phyloP scores from a whole-genome alignment of 2,113 vertebrate species.

The Tichodroma muraria region DNA sequence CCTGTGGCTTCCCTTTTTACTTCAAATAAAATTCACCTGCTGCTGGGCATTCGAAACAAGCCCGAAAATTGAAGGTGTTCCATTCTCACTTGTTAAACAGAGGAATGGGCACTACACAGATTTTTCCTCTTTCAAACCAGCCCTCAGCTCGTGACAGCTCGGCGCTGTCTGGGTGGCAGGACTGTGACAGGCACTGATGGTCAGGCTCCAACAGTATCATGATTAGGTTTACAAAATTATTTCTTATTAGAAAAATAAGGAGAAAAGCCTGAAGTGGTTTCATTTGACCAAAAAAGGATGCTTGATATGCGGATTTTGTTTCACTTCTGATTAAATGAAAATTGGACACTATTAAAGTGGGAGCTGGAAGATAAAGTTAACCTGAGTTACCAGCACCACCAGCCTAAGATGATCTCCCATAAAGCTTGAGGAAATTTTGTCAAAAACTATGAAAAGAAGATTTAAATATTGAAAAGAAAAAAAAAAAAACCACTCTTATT shows the following conservation, averaged over 20 bases:
- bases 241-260: not conserved
- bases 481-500: not conserved
- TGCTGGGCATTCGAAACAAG: not conserved
- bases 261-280: not conserved
- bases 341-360: not conserved
- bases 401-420: not conserved
- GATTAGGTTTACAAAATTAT: not conserved
- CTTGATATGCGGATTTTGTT: not conserved
- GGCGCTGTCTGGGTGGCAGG: not conserved
- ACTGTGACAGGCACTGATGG: not conserved
- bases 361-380: not conserved
- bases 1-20: fast-evolving
- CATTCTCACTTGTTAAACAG: not conserved
- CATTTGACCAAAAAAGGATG: not conserved
- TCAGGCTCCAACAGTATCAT: not conserved
- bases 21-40: not conserved
- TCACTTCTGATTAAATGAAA: not conserved
- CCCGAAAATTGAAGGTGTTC: not conserved
- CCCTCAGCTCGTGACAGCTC: not conserved
- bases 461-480: not conserved
- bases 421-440: not conserved
- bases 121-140: not conserved
- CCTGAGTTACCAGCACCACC: not conserved
- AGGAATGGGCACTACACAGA: not conserved
- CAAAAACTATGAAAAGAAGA: not conserved